These are phyloP conservation scores for Prietella phreatophila DNA, from an alignment of 2,113 vertebrate genomes.

Conservation along the genomic window DNA sequence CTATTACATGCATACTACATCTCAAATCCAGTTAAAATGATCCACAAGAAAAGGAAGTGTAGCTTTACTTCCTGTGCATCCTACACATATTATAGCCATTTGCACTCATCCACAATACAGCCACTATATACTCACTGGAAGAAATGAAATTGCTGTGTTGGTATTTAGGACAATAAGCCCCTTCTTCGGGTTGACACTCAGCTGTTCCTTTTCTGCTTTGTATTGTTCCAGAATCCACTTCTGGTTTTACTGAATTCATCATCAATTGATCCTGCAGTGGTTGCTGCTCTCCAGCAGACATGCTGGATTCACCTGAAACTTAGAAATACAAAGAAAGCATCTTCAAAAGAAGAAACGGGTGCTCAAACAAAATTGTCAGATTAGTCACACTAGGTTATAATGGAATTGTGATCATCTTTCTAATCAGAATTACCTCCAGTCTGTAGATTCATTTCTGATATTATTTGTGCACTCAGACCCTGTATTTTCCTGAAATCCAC, in stretches of 20 bases:
- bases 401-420: background rate
- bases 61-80: background rate
- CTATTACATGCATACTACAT: background rate
- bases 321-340: background rate
- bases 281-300: background rate
- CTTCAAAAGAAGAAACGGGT: background rate
- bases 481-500: background rate
- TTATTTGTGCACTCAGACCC: background rate
- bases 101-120: background rate
- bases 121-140: background rate
- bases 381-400: background rate
- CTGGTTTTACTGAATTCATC: background rate
- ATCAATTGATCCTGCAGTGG: background rate
- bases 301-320: background rate
- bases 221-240: background rate
- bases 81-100: background rate
- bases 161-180: background rate
- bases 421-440: background rate
- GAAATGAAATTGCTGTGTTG: background rate
- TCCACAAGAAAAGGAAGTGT: background rate
- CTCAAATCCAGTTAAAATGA: background rate
- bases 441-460: no score
- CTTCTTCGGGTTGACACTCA: background rate
- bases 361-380: background rate
- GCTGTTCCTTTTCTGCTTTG: background rate